Conservation (phyloP, 2,888 invertebrate genomes). For the Endotricha flammealis region DNA sequence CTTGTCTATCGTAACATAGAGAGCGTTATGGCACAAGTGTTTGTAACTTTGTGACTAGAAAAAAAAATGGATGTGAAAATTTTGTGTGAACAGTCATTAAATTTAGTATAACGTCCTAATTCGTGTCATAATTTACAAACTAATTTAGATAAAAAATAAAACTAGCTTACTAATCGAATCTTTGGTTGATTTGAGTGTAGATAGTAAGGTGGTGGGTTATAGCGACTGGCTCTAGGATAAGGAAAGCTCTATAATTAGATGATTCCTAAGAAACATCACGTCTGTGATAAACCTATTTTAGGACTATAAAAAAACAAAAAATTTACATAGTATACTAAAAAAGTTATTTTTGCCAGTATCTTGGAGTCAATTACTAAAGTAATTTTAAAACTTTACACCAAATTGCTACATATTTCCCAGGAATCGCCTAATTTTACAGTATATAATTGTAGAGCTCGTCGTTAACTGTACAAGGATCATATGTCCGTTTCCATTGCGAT, state of each 20-base stretch:
- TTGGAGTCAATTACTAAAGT: no score
- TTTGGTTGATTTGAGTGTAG: slow-evolving; percentile 71
- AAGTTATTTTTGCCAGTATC: neutral
- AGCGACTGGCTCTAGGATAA: slow-evolving; percentile 1
- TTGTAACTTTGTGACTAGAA: slow-evolving; percentile 57
- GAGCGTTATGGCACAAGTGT: slow-evolving; percentile 61
- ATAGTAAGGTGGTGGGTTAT: slow-evolving; percentile 14
- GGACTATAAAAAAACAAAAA: no score
- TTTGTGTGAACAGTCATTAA: slow-evolving; percentile 27
- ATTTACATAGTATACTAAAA: slow-evolving; percentile 1
- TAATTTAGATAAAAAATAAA: slow-evolving; percentile 30
- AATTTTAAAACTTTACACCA: no score
- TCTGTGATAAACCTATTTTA: no score
- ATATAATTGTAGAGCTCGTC: no score
- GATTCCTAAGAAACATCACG: no score
- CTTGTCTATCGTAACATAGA: slow-evolving; percentile 35
- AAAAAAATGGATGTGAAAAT: slow-evolving; percentile 38
- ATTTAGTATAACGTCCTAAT: slow-evolving; percentile 31
- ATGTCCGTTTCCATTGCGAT: no score
- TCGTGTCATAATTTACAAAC: slow-evolving; percentile 29
- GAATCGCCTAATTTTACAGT: no score
- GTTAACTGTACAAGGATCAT: no score
- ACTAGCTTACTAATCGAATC: slow-evolving; percentile 52
- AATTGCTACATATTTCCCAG: no score
- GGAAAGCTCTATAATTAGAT: no score